Percentiles rank a stretch among this genome's conserved stretches.
These are phyloP conservation scores for Eubasilissa regina DNA, from an alignment of 1,140 invertebrate species.

Conservation along the genomic window DNA sequence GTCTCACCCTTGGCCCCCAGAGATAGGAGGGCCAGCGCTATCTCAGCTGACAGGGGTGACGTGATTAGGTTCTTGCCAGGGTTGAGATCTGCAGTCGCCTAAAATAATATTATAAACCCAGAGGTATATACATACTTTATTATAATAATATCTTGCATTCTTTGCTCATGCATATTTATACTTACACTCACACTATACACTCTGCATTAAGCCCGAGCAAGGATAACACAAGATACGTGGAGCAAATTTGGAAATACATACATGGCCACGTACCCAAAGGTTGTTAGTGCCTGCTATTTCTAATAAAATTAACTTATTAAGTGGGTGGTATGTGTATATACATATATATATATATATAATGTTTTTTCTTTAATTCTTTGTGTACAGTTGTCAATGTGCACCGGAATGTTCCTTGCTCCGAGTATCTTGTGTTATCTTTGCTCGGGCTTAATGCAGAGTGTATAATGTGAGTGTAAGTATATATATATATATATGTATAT, in stretches of 20 bases:
- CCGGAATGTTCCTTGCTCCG: no score
- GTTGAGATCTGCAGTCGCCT: conserved; percentile 60
- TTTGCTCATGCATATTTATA: neutral
- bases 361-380: no score
- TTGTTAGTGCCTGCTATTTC: neutral
- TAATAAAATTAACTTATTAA: no score
- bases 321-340: no score
- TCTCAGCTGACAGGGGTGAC: no score
- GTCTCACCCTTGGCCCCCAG: conserved; percentile 71
- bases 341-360: no score
- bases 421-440: neutral
- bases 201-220: neutral
- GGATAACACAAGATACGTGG: neutral
- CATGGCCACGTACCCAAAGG: neutral
- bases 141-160: neutral
- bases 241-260: neutral
- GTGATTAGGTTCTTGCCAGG: no score
- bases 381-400: no score
- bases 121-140: neutral
- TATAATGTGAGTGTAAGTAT: neutral
- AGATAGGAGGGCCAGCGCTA: no score
- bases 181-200: neutral
- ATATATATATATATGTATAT: neutral
- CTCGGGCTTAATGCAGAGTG: neutral
- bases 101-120: neutral